Conservation (phyloP, 2,797 vertebrate species). For the Synanceia verrucosa region DNA sequence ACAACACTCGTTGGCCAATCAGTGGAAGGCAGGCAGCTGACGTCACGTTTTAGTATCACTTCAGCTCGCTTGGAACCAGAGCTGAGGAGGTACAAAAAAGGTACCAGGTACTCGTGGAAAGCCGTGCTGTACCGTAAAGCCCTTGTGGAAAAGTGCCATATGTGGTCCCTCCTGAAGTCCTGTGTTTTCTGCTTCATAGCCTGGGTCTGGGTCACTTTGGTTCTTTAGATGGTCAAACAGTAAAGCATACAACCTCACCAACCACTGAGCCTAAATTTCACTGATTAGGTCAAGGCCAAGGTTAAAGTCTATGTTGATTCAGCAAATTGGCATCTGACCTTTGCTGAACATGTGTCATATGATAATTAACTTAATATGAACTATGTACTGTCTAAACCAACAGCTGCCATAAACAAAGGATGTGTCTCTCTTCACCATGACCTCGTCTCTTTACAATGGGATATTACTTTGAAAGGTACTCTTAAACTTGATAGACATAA, state of each 20-base stretch:
- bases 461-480: neutral
- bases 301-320: constrained; percentile 11
- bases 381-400: neutral
- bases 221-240: neutral
- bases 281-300: constrained; percentile 15
- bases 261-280: neutral
- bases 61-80: too few relatives aligned
- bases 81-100: too few relatives aligned
- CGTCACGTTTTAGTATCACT: too few relatives aligned
- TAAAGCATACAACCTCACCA: neutral
- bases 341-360: neutral
- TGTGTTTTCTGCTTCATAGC: neutral
- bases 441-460: neutral
- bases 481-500: neutral
- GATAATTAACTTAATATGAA: neutral
- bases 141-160: too few relatives aligned
- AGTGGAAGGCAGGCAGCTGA: too few relatives aligned
- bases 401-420: neutral
- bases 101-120: too few relatives aligned
- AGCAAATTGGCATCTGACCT: constrained; percentile 1
- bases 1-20: too few relatives aligned
- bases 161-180: neutral
- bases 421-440: neutral
- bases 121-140: too few relatives aligned
- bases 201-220: neutral